Evolutionary conservation across 1,140 invertebrate genomes (phyloP).

Genomic region (Elymnias hypermnestra): DNA sequence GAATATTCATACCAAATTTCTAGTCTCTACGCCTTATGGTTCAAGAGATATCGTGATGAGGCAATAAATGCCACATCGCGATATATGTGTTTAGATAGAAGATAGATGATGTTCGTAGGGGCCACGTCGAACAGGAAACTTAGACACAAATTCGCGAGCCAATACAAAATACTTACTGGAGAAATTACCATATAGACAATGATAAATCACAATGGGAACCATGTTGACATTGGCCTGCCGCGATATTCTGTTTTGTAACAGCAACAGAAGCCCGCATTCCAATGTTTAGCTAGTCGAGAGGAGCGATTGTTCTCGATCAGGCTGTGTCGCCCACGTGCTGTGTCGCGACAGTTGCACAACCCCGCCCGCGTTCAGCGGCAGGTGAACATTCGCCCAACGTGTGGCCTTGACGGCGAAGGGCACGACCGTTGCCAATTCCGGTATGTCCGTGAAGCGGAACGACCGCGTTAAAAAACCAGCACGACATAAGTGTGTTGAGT

Average conservation of each 20-base stretch:
- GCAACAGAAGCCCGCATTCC: conserved; percentile 30
- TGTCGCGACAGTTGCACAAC: conserved; percentile 52
- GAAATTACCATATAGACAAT: conserved; percentile 59
- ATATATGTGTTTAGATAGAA: no score
- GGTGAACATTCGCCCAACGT: conserved; percentile 46
- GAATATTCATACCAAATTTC: no score
- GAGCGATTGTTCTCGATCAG: conserved; percentile 57
- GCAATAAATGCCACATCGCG: no score
- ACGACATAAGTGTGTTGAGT: conserved; percentile 1
- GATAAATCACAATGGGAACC: conserved; percentile 50
- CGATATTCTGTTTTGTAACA: conserved; percentile 58
- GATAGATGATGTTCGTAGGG: no score
- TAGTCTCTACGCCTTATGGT: no score
- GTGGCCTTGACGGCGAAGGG: conserved; percentile 47
- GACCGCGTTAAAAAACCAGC: no score
- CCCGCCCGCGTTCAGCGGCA: conserved; percentile 35
- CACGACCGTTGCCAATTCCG: conserved; percentile 27
- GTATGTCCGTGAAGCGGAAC: conserved; percentile 22
- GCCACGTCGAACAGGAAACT: no score
- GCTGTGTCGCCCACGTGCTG: conserved; percentile 55
- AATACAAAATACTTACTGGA: conserved; percentile 33
- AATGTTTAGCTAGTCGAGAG: conserved; percentile 42
- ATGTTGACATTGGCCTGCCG: conserved; percentile 66
- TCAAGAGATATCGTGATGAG: no score
- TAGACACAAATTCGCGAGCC: no score